Evolutionary conservation across 2,888 invertebrate genomes (phyloP).

Genomic region (Bruchidius siliquastri): DNA sequence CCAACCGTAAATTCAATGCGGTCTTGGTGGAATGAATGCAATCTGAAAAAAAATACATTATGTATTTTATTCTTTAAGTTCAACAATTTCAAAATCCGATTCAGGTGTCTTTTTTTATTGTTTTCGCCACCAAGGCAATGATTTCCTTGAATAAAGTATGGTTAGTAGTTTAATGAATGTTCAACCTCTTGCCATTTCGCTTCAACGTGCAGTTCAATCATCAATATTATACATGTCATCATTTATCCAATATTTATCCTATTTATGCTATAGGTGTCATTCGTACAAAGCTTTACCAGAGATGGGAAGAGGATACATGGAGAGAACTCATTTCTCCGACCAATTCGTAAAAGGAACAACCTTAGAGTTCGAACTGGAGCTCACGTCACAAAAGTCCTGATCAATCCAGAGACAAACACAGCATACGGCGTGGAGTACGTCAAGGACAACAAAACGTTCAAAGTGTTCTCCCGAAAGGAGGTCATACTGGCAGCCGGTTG

Average conservation of each 20-base stretch:
- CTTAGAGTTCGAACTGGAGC: conserved; percentile 61
- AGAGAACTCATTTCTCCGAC: conserved; percentile 61
- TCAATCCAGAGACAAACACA: conserved; percentile 56
- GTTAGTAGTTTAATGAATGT: too few relatives aligned
- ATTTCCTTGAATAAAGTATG: too few relatives aligned
- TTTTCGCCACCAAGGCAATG: too few relatives aligned
- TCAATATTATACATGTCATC: conserved; percentile 40
- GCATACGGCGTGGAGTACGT: conserved; percentile 67
- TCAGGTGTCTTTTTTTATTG: too few relatives aligned
- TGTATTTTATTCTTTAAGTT: too few relatives aligned
- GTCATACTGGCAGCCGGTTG: conserved; percentile 83
- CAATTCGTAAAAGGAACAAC: conserved; percentile 58
- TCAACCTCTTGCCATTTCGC: too few relatives aligned
- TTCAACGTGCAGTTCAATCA: not conserved
- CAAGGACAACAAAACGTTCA: conserved; percentile 46
- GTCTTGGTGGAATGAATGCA: too few relatives aligned
- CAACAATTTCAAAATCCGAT: too few relatives aligned
- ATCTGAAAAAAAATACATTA: too few relatives aligned
- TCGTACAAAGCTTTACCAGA: conserved; percentile 58
- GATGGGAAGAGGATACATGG: conserved; percentile 62
- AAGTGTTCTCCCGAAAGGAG: conserved; percentile 64
- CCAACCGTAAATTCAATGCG: too few relatives aligned
- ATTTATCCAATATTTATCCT: not conserved
- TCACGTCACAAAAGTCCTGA: conserved; percentile 62
- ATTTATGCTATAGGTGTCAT: conserved; percentile 35